phyloP scores from a whole-genome alignment of 2,113 vertebrate genomes.

The Hystrix cristata region DNA sequence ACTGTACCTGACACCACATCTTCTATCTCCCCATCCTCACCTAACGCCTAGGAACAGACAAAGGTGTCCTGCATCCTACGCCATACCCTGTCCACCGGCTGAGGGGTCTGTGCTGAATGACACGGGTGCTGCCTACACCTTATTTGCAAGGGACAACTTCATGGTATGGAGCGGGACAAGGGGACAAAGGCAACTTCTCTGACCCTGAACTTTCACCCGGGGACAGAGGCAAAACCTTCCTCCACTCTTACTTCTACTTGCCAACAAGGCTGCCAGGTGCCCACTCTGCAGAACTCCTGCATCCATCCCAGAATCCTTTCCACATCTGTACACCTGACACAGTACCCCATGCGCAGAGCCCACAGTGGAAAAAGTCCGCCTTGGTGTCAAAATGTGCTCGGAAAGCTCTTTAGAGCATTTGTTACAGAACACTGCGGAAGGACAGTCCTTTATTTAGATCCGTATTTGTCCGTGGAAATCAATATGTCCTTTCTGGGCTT shows the following conservation, averaged over 20 bases:
- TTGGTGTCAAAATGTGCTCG: slow-evolving; percentile 60
- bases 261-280: neutral
- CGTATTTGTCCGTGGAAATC: slow-evolving; percentile 78
- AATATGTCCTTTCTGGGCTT: slow-evolving; percentile 78
- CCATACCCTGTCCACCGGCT: neutral
- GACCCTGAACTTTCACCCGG: neutral
- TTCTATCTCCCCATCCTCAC: neutral
- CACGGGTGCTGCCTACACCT: neutral
- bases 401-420: slow-evolving; percentile 47
- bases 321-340: slow-evolving; percentile 53
- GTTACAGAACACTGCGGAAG: slow-evolving; percentile 79
- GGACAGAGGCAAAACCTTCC: neutral
- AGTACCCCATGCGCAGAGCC: slow-evolving; percentile 30
- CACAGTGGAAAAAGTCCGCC: slow-evolving; percentile 52
- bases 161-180: neutral
- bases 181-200: neutral
- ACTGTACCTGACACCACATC: neutral
- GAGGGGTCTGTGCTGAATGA: neutral
- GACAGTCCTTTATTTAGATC: slow-evolving; percentile 83
- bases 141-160: neutral
- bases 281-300: slow-evolving; percentile 17
- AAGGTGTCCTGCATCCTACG: neutral
- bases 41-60: neutral
- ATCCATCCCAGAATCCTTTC: slow-evolving; percentile 26
- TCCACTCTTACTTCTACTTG: neutral